A percentile compares a stretch with the other conserved stretches of the same genome.
Conservation (phyloP, 2,888 invertebrate species). For the Baronia brevicornis region DNA sequence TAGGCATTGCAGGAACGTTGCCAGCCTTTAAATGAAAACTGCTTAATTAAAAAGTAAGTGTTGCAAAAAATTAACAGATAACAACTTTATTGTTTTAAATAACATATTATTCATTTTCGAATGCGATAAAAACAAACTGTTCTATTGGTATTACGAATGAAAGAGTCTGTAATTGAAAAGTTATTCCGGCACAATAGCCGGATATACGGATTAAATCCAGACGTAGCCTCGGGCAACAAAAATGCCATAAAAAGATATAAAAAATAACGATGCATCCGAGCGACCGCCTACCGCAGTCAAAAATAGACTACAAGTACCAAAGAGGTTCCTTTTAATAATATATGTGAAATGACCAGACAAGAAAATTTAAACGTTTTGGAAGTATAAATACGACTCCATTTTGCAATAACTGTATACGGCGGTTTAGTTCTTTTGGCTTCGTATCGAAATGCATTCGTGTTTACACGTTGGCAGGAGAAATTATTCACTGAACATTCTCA, state of each 20-base stretch:
- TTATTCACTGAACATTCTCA: slow-evolving; percentile 47
- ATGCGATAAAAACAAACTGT: no score
- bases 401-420: slow-evolving; percentile 5
- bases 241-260: slow-evolving; percentile 50
- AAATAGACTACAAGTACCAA: slow-evolving; percentile 55
- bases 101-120: no score
- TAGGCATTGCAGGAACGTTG: no score
- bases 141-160: no score
- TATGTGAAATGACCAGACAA: slow-evolving; percentile 3
- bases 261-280: slow-evolving; percentile 56
- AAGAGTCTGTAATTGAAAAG: slow-evolving; percentile 54
- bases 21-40: no score
- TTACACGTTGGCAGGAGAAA: slow-evolving; percentile 59
- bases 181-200: slow-evolving; percentile 58
- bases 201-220: slow-evolving; percentile 61
- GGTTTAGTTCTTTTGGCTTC: slow-evolving; percentile 18
- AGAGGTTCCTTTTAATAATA: slow-evolving; percentile 16
- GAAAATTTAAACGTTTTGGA: slow-evolving; percentile 14
- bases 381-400: slow-evolving; percentile 1
- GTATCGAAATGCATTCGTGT: slow-evolving; percentile 31
- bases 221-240: slow-evolving; percentile 53
- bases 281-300: slow-evolving; percentile 74
- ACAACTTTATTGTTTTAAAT: no score
- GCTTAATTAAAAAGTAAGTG: no score
- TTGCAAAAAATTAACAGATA: no score